Percentiles rank a stretch among this genome's conserved stretches.
These are phyloP conservation scores for Limnephilus marmoratus DNA, from an alignment of 2,888 invertebrate genomes.

Conservation along the genomic window DNA sequence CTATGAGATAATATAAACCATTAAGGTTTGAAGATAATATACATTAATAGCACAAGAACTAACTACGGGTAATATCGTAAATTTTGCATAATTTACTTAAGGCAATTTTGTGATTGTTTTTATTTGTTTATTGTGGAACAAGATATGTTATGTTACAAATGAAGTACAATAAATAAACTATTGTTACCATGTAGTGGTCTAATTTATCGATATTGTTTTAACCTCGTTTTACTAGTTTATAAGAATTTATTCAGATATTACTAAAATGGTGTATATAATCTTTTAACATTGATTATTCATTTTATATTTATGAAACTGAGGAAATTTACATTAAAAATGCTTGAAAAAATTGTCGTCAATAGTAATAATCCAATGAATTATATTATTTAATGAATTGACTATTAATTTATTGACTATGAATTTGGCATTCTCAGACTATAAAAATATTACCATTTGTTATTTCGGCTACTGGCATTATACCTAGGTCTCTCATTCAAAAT, in stretches of 20 bases:
- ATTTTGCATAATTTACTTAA: not conserved
- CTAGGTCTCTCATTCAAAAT: no score
- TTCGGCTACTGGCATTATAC: no score
- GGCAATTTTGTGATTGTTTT: not conserved
- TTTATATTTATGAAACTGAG: no score
- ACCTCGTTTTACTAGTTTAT: not conserved
- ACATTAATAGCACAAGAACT: not conserved
- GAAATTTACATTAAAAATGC: no score
- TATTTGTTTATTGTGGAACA: not conserved
- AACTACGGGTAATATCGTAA: no score
- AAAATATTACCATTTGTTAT: no score
- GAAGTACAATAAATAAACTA: not conserved
- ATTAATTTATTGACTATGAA: no score
- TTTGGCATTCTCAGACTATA: no score
- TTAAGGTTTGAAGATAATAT: not conserved
- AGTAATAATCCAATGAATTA: no score
- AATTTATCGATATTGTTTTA: not conserved
- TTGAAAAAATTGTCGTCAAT: no score
- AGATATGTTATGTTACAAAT: not conserved
- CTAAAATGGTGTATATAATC: not conserved
- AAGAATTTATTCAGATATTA: not conserved
- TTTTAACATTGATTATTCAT: no score
- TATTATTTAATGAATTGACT: no score
- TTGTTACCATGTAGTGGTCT: not conserved
- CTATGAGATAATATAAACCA: not conserved